phyloP scores from a whole-genome alignment of 1,140 invertebrate genomes.

The Oncopeltus fasciatus region DNA sequence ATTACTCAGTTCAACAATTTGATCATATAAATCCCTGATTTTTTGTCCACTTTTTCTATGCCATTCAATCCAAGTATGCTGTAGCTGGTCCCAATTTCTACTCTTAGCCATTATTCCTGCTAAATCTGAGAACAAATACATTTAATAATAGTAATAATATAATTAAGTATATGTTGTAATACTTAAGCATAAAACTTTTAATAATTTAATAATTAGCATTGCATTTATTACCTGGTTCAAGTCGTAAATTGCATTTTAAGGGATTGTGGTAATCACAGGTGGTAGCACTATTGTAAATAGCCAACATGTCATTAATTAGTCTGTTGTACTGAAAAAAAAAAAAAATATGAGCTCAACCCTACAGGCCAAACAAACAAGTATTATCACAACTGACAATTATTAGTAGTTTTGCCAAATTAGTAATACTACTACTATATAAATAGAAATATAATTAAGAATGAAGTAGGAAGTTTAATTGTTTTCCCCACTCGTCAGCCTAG shows the following conservation, averaged over 20 bases:
- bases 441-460: too few species aligned
- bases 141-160: not conserved
- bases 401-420: not conserved
- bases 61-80: slow-evolving; percentile 79
- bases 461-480: too few species aligned
- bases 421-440: too few species aligned
- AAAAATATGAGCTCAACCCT: not conserved
- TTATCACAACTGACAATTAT: not conserved
- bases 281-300: slow-evolving; percentile 72
- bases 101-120: slow-evolving; percentile 46
- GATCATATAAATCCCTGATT: slow-evolving; percentile 65
- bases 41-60: slow-evolving; percentile 59
- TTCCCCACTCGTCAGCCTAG: too few species aligned
- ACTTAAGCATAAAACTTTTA: too few species aligned
- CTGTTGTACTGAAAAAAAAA: slow-evolving; percentile 58
- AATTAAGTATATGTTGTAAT: too few species aligned
- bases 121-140: slow-evolving; percentile 29
- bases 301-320: slow-evolving; percentile 73
- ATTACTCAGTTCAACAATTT: slow-evolving; percentile 70
- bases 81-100: slow-evolving; percentile 68
- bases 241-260: slow-evolving; percentile 57
- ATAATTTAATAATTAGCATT: not conserved
- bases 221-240: slow-evolving; percentile 55
- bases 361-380: not conserved
- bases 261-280: slow-evolving; percentile 72